Evolutionary conservation across 2,888 invertebrate genomes (phyloP).

Genomic region (Polydrusus cervinus): DNA sequence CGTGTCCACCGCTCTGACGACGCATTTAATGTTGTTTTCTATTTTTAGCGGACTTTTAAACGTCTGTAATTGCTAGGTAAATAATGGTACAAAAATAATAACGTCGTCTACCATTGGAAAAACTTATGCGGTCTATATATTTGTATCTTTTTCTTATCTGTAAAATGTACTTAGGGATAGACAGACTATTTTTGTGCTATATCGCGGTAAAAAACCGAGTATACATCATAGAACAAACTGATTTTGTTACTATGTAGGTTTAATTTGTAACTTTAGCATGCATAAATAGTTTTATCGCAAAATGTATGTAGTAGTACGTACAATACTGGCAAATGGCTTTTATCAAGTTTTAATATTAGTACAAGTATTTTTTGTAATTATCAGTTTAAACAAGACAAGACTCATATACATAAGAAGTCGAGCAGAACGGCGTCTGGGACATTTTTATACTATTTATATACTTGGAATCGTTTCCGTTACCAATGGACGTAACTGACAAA

Average conservation of each 20-base stretch:
- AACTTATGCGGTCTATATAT: no score
- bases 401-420: no score
- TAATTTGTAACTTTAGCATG: conserved; percentile 7
- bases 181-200: no score
- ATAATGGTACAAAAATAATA: background rate
- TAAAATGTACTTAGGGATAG: no score
- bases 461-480: no score
- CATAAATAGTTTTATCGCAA: conserved; percentile 15
- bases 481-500: no score
- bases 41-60: conserved; percentile 14
- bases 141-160: no score
- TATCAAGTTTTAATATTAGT: conserved; percentile 15
- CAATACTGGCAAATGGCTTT: conserved; percentile 10
- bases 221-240: background rate
- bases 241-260: conserved; percentile 5
- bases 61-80: background rate
- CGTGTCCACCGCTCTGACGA: background rate
- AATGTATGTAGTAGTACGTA: background rate
- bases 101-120: no score
- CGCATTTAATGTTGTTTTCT: background rate
- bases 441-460: no score
- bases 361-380: conserved; percentile 1
- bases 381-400: background rate
- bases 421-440: no score
- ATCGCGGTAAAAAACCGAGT: no score